Conservation (phyloP, 2,888 invertebrate species). For the Diplolepis rosae region DNA sequence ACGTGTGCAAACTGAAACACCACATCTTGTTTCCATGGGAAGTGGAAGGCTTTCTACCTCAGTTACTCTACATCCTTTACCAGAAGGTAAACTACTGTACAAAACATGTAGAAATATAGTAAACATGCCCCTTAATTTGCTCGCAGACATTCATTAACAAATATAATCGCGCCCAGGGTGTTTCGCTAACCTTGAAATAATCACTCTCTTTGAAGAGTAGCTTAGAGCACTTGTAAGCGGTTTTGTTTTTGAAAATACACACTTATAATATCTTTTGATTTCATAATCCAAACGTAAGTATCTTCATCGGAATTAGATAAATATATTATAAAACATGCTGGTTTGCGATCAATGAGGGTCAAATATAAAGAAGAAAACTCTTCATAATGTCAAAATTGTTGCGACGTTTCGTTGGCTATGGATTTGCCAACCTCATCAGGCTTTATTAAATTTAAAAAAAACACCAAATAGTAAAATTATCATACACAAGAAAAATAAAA, state of each 20-base stretch:
- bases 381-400: no score
- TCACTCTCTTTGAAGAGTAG: slow-evolving; percentile 32
- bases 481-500: no score
- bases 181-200: slow-evolving; percentile 47
- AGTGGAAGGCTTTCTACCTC: slow-evolving; percentile 92
- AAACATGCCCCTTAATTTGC: not conserved
- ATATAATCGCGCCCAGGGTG: slow-evolving; percentile 33
- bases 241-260: slow-evolving; percentile 58
- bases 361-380: no score
- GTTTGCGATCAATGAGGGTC: no score
- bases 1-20: slow-evolving; percentile 85
- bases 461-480: no score
- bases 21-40: slow-evolving; percentile 93
- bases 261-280: slow-evolving; percentile 26
- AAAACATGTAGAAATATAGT: not conserved
- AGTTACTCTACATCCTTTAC: slow-evolving; percentile 92
- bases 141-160: not conserved
- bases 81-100: slow-evolving; percentile 80
- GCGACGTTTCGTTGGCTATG: no score
- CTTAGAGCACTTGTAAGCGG: slow-evolving; percentile 47
- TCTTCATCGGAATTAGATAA: no score
- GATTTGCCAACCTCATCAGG: no score
- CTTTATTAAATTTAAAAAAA: no score
- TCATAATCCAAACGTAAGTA: not conserved
- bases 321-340: no score